A percentile compares a stretch with the other conserved stretches of the same genome.
Conservation (phyloP, 1,140 invertebrate genomes). For the Copidosoma floridanum region DNA sequence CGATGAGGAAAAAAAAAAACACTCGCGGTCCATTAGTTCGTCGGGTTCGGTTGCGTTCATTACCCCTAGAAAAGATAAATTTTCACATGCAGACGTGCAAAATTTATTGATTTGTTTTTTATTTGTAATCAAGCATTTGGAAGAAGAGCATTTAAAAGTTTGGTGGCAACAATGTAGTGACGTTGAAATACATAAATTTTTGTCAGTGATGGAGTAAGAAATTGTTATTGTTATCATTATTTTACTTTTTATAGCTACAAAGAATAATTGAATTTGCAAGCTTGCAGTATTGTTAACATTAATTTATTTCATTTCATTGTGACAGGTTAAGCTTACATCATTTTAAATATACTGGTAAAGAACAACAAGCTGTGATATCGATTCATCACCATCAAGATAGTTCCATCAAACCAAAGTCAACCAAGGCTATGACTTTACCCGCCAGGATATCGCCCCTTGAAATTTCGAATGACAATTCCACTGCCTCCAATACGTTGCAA, state of each 20-base stretch:
- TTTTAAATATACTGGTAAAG: slow-evolving; percentile 84
- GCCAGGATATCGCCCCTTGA: slow-evolving; percentile 74
- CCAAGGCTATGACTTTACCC: slow-evolving; percentile 73
- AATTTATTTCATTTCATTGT: slow-evolving; percentile 41
- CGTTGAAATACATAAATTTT: slow-evolving; percentile 74
- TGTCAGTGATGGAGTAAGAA: slow-evolving; percentile 77
- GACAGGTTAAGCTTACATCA: slow-evolving; percentile 78
- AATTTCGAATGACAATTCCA: slow-evolving; percentile 52
- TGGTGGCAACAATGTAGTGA: slow-evolving; percentile 87
- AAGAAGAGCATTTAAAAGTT: slow-evolving; percentile 81
- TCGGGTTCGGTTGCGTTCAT: slow-evolving; percentile 43
- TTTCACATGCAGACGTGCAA: slow-evolving; percentile 73
- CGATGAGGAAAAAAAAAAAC: slow-evolving; percentile 45
- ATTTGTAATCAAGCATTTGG: slow-evolving; percentile 86
- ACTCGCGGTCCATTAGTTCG: slow-evolving; percentile 60
- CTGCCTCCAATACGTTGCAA: slow-evolving; percentile 59
- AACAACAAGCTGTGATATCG: slow-evolving; percentile 62
- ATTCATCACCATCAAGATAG: slow-evolving; percentile 53
- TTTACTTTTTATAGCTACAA: background rate
- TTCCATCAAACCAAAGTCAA: slow-evolving; percentile 56
- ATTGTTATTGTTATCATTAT: background rate
- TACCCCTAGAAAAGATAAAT: slow-evolving; percentile 68
- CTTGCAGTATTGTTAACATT: slow-evolving; percentile 18
- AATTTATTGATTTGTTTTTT: slow-evolving; percentile 89
- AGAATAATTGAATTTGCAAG: background rate